Evolutionary conservation across 2,797 vertebrate species (phyloP).

Genomic region (Anguilla megastoma): DNA sequence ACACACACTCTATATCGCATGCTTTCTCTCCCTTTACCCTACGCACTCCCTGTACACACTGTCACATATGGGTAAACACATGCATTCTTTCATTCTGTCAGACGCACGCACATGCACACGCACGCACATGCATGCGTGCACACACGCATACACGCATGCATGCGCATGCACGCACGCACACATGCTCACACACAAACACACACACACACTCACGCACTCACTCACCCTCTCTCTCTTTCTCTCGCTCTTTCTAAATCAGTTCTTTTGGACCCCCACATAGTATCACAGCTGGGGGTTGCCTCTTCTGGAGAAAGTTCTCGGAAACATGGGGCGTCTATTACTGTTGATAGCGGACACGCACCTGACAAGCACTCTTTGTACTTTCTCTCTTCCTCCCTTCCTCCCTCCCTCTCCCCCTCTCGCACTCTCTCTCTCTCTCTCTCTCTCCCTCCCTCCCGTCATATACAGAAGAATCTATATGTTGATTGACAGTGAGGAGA

Average conservation of each 20-base stretch:
- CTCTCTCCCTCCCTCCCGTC: not conserved
- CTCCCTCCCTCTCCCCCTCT: not conserved
- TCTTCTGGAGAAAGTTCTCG: not conserved
- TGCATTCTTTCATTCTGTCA: not conserved
- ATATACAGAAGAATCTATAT: not conserved
- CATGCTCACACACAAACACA: not conserved
- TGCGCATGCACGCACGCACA: slow-evolving; percentile 32
- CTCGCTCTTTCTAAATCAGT: not conserved
- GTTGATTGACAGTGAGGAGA: not conserved
- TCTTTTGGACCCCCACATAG: not conserved
- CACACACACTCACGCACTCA: not conserved
- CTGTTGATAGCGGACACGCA: not conserved
- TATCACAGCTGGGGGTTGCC: slow-evolving; percentile 1
- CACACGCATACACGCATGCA: not conserved
- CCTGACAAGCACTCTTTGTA: not conserved
- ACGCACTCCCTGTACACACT: not conserved
- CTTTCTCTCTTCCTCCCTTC: not conserved
- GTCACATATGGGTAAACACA: not conserved
- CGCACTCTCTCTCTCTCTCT: not conserved
- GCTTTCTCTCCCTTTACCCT: not conserved
- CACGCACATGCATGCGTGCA: slow-evolving; percentile 35
- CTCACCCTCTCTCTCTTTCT: not conserved
- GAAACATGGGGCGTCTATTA: not conserved
- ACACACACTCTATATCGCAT: not conserved
- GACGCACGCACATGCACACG: slow-evolving; percentile 25